These are phyloP conservation scores for Aethes cnicana DNA, from an alignment of 2,888 invertebrate genomes.

Conservation along the genomic window DNA sequence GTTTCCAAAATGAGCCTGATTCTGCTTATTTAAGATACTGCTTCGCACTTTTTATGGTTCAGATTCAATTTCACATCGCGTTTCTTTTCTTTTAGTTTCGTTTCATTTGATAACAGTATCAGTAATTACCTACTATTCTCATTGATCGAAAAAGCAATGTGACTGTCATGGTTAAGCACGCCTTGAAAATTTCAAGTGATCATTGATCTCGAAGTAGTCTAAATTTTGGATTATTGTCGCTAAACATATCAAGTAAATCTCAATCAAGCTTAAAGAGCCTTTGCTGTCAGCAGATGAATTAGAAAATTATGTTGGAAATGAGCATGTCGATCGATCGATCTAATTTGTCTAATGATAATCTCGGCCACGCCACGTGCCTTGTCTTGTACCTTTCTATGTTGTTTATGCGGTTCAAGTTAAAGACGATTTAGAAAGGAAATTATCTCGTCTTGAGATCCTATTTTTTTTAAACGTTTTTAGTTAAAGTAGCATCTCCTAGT, in stretches of 20 bases:
- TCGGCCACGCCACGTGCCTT: slow-evolving; percentile 23
- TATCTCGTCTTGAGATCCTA: too few relatives aligned
- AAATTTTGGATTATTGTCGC: too few relatives aligned
- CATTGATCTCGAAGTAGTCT: too few relatives aligned
- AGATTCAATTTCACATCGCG: slow-evolving; percentile 29
- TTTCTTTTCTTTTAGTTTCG: too few relatives aligned
- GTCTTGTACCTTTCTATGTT: slow-evolving; percentile 20
- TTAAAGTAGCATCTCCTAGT: too few relatives aligned
- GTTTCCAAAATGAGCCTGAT: slow-evolving; percentile 11
- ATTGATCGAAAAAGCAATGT: too few relatives aligned
- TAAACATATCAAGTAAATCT: too few relatives aligned
- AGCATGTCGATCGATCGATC: slow-evolving; percentile 31
- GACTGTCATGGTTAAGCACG: too few relatives aligned
- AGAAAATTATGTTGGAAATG: slow-evolving; percentile 9
- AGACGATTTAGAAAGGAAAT: background rate
- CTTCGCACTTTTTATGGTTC: slow-evolving; percentile 5
- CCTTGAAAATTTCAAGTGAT: too few relatives aligned
- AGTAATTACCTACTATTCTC: too few relatives aligned
- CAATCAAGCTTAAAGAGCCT: slow-evolving; percentile 1
- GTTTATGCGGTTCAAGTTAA: slow-evolving; percentile 2
- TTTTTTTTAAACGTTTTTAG: too few relatives aligned
- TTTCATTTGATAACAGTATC: too few relatives aligned
- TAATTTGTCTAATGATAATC: slow-evolving; percentile 31
- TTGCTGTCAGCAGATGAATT: slow-evolving; percentile 16
- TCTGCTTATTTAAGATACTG: background rate